These are phyloP conservation scores for Macrosteles quadrilineatus DNA, from an alignment of 1,140 invertebrate genomes.

Conservation along the genomic window DNA sequence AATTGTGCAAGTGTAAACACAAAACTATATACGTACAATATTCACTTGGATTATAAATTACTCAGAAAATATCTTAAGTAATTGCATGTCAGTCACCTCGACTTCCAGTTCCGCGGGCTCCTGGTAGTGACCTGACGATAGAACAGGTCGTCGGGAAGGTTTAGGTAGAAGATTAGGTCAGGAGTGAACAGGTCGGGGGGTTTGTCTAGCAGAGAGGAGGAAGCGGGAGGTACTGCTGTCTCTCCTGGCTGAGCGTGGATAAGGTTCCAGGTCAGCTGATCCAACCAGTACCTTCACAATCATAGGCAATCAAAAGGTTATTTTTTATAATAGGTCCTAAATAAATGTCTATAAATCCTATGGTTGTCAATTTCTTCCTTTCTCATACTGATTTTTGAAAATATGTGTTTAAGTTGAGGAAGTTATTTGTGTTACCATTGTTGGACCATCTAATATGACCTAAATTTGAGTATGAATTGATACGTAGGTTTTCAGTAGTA, in stretches of 20 bases:
- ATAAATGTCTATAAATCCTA: not conserved
- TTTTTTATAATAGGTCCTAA: not conserved
- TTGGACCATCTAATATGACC: not conserved
- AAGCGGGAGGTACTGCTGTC: not conserved
- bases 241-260: not conserved
- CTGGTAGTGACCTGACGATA: not conserved
- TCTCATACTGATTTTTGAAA: not conserved
- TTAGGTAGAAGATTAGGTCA: not conserved
- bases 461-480: not conserved
- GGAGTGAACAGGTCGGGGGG: not conserved
- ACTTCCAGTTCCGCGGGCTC: not conserved
- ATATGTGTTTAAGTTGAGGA: not conserved
- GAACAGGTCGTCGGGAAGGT: conserved; percentile 4
- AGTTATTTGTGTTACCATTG: not conserved
- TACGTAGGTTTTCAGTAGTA: not conserved
- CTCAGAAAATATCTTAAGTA: too few species aligned
- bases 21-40: too few species aligned
- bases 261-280: not conserved
- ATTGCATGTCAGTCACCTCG: too few species aligned
- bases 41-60: too few species aligned
- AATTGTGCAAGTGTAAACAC: too few species aligned
- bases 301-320: not conserved
- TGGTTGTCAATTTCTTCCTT: not conserved
- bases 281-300: not conserved
- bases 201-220: not conserved